phyloP scores from a whole-genome alignment of 2,888 invertebrate species.

The Temnothorax unifasciatus region DNA sequence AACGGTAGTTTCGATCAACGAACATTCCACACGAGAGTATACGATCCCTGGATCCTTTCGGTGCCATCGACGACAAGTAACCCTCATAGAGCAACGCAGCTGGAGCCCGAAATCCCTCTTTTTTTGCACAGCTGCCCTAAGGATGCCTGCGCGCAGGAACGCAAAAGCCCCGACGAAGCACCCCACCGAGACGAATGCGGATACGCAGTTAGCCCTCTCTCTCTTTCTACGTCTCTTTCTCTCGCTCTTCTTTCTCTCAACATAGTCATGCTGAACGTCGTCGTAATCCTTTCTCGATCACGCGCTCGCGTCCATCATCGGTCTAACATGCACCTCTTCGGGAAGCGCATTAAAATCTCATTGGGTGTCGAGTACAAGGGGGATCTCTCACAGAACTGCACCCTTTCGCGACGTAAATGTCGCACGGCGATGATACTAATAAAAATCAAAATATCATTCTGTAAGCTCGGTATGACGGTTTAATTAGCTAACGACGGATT shows the following conservation, averaged over 20 bases:
- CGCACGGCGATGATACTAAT: conserved; percentile 6
- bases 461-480: background rate
- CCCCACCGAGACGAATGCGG: conserved; percentile 71
- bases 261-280: conserved; percentile 72
- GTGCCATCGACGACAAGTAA: conserved; percentile 58
- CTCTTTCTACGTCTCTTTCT: background rate
- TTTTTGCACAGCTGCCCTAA: conserved; percentile 81
- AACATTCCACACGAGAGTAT: conserved; percentile 58
- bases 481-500: conserved; percentile 24
- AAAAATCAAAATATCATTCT: conserved; percentile 20
- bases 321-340: conserved; percentile 57
- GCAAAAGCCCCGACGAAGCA: conserved; percentile 54
- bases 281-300: conserved; percentile 83
- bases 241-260: conserved; percentile 56
- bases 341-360: conserved; percentile 82
- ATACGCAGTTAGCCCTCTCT: conserved; percentile 45
- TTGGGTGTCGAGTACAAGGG: conserved; percentile 57
- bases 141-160: conserved; percentile 60
- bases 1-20: conserved; percentile 63
- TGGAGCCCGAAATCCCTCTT: conserved; percentile 73
- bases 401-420: background rate
- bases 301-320: conserved; percentile 81
- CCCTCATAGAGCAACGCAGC: conserved; percentile 77
- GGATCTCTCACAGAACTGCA: conserved; percentile 36
- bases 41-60: conserved; percentile 53